Evolutionary conservation across 2,113 vertebrate genomes (phyloP).

Genomic region (Coracopsis vasa): DNA sequence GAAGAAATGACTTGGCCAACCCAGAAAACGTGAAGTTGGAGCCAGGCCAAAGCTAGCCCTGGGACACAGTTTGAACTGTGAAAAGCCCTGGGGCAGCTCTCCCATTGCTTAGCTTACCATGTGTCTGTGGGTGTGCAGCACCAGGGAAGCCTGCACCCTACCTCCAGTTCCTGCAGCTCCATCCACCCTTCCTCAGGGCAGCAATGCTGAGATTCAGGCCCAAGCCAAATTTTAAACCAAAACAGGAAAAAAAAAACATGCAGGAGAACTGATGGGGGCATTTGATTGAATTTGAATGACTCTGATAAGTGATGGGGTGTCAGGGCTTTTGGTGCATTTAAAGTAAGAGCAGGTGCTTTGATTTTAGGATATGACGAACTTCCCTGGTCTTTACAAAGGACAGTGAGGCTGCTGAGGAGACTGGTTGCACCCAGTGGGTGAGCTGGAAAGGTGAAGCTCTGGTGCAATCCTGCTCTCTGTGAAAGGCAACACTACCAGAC

Average conservation of each 20-base stretch:
- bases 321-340: not conserved
- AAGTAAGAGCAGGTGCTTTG: not conserved
- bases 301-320: not conserved
- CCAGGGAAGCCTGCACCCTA: not conserved
- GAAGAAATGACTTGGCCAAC: not conserved
- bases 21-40: not conserved
- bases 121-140: not conserved
- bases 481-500: not conserved
- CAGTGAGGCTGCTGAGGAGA: not conserved
- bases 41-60: not conserved
- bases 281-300: not conserved
- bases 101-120: not conserved
- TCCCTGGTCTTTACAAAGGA: not conserved
- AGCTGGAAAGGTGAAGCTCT: not conserved
- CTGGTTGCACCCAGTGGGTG: rapidly evolving
- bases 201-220: not conserved
- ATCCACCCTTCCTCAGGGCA: not conserved
- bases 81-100: not conserved
- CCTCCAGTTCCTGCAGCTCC: not conserved
- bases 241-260: not conserved
- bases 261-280: not conserved
- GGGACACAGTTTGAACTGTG: not conserved
- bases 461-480: not conserved
- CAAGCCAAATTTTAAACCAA: not conserved
- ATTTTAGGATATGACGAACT: not conserved